Base-by-base conservation (phyloP, 23 tunicate species). In the Halocynthia roretzi region DNA sequence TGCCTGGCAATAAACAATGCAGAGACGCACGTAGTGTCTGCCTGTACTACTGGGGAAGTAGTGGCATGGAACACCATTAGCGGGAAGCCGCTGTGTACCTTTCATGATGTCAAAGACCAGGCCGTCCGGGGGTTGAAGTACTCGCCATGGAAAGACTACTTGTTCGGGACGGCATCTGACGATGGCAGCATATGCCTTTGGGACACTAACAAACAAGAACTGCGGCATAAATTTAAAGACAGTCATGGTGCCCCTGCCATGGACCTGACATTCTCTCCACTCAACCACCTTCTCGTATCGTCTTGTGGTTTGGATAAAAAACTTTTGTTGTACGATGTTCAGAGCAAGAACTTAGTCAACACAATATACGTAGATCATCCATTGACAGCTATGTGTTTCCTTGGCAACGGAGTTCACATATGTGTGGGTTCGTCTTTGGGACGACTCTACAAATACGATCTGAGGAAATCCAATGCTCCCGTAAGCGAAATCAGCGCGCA, bases 291-390 rank as follows among this genome's bases (percentile, higher is more conserved):
- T n/a, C 68, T 92, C 1, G 49, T 86, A 7, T 84, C 90, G 7
- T 86, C 98, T 5, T 87, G 90, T 49, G 98, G 98, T 44, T 68
- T 92, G 19, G 98, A 92, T 54, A 92, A 92, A 72, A 64, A 78
- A 14, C 71, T 92, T 6, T 74, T 83, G 64, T 67, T 92, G 7
- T 92, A 87, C 57, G 98, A 92, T 71, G 81, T 70, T 63, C 84
- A 76, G 62, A 76, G 56, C 20, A 84, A 82, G 17, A 82, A 86
- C 83, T 76, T 74, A 71, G 77, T 91, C 15, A 85, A 85, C 77
- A 85, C 87, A 53, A 68, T 71, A 50, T 63, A 19, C 22, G 80
- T 72, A 4, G 84, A 77, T 60, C 87, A 92, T 51, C 98, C 98
- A 6, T 70, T 92, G 78, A 82, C 86, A 6, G 77, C 98, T 6